A percentile compares a stretch with the other conserved stretches of the same genome.
Conservation (phyloP, 2,113 vertebrate genomes). For the Oncorhynchus mykiss region DNA sequence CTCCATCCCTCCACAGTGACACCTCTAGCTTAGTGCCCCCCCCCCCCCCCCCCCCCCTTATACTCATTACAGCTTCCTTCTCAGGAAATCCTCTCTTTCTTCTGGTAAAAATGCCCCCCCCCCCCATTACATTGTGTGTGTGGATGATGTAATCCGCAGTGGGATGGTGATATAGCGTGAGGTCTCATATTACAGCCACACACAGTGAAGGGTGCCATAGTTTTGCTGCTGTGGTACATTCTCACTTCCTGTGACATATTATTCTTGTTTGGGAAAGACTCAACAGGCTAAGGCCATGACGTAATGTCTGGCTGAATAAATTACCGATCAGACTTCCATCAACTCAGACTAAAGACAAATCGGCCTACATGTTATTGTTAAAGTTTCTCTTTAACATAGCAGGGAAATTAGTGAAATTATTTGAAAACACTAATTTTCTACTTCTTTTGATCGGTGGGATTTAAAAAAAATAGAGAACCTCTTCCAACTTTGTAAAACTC, state of each 20-base stretch:
- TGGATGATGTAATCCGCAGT: conserved; percentile 23
- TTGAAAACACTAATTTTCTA: too few species aligned
- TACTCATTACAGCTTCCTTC: conserved; percentile 36
- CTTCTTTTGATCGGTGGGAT: neutral
- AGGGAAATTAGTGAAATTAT: too few species aligned
- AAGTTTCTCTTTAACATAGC: too few species aligned
- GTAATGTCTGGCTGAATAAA: too few species aligned
- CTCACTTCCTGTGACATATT: neutral
- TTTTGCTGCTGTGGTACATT: neutral
- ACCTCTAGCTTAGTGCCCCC: neutral
- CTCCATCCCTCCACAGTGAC: conserved; percentile 13
- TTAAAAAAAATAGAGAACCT: neutral
- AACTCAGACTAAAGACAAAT: too few species aligned
- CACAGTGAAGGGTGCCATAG: neutral
- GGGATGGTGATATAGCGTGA: conserved; percentile 22
- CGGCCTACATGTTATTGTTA: too few species aligned
- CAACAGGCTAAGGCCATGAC: too few species aligned
- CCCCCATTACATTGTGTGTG: conserved; percentile 14
- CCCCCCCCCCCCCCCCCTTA: neutral
- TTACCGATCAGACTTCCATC: too few species aligned
- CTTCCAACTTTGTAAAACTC: neutral
- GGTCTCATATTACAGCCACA: conserved; percentile 18
- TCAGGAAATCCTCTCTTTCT: conserved; percentile 60
- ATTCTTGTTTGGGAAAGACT: neutral
- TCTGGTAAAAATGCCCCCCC: conserved; percentile 19